Evolutionary conservation across 2,888 invertebrate genomes (phyloP).

Genomic region (Drosophila demipolita): DNA sequence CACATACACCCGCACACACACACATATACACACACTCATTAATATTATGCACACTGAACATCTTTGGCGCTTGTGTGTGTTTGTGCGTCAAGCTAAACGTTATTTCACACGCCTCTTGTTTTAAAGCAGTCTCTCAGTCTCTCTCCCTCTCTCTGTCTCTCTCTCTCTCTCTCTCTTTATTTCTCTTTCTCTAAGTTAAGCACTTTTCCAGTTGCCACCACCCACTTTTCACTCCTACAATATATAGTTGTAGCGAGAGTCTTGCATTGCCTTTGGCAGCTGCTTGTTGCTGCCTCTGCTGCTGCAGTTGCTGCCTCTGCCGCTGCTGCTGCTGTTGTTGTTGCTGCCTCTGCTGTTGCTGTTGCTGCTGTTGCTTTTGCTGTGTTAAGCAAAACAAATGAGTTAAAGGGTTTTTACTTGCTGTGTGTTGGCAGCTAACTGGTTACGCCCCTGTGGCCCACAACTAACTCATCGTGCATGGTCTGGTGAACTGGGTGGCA

Average conservation of each 20-base stretch:
- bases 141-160: neutral
- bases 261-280: slow-evolving; percentile 32
- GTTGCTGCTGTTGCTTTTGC: slow-evolving; percentile 19
- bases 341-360: slow-evolving; percentile 3
- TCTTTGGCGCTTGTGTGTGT: slow-evolving; percentile 26
- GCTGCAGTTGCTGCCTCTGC: slow-evolving; percentile 9
- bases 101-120: slow-evolving; percentile 77
- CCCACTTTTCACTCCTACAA: neutral
- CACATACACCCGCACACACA: neutral
- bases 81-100: slow-evolving; percentile 63
- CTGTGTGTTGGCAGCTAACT: slow-evolving; percentile 52
- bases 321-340: slow-evolving; percentile 21
- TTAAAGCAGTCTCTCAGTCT: slow-evolving; percentile 40
- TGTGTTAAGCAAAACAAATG: slow-evolving; percentile 79
- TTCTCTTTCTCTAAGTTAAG: slow-evolving; percentile 17
- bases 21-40: neutral
- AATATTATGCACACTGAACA: neutral
- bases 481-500: slow-evolving; percentile 65
- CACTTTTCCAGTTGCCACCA: slow-evolving; percentile 10
- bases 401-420: slow-evolving; percentile 78
- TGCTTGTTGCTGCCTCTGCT: slow-evolving; percentile 40
- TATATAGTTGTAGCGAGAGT: slow-evolving; percentile 10
- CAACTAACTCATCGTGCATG: slow-evolving; percentile 75
- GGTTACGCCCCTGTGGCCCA: slow-evolving; percentile 53
- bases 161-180: too few relatives aligned